A percentile compares a stretch with the other conserved stretches of the same genome.
Conservation (phyloP, 2,888 invertebrate species). For the Papilio gigon region DNA sequence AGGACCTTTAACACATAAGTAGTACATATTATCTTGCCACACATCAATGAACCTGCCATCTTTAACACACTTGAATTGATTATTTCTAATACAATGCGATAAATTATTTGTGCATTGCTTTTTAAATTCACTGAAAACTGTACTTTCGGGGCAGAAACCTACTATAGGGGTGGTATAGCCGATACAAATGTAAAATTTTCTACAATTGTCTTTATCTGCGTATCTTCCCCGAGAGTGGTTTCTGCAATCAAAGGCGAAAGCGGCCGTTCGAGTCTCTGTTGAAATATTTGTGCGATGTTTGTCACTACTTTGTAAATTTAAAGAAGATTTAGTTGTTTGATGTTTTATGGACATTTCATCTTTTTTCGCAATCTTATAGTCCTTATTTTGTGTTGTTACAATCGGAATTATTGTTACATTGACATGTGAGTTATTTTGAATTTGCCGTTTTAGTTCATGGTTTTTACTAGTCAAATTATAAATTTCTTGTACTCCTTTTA, state of each 20-base stretch:
- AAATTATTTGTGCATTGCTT: conserved; percentile 76
- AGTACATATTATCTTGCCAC: conserved; percentile 67
- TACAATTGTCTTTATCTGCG: conserved; percentile 73
- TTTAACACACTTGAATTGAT: conserved; percentile 74
- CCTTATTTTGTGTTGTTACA: neutral
- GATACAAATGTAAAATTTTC: conserved; percentile 78
- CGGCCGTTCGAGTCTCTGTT: neutral
- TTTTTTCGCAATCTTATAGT: neutral
- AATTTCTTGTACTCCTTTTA: neutral
- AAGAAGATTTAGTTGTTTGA: conserved; percentile 4
- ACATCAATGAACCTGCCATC: conserved; percentile 70
- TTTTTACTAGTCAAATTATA: neutral
- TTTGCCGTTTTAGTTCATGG: neutral
- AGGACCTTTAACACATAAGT: conserved; percentile 67
- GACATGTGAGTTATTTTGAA: neutral
- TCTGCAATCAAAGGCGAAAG: conserved; percentile 52
- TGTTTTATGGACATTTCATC: neutral
- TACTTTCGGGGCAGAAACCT: conserved; percentile 67
- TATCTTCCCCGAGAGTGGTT: conserved; percentile 69
- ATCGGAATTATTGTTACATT: neutral
- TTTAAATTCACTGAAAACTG: conserved; percentile 72
- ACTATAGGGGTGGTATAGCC: conserved; percentile 58
- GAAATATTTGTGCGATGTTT: neutral
- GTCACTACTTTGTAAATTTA: conserved; percentile 6
- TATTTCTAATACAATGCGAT: conserved; percentile 74